Base-by-base conservation (phyloP, 2,797 vertebrate species). In the Bradypodion ventrale region DNA sequence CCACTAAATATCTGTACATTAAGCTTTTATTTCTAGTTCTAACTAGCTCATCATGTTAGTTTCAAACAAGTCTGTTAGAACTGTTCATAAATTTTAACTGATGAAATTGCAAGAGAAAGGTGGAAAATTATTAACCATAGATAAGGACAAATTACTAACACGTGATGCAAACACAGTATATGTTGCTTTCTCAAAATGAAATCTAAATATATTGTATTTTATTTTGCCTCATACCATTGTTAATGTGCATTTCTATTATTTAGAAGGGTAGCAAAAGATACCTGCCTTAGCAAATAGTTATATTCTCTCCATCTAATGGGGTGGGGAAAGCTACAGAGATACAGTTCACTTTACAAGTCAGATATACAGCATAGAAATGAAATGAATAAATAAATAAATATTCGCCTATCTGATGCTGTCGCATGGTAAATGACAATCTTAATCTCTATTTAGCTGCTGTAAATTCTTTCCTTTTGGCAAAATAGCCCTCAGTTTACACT, bases 381-480 rank as follows among this genome's bases (percentile, higher is more conserved):
- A n/a, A n/a, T n/a, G n/a, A n/a, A n/a, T n/a, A n/a, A n/a, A n/a
- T n/a, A n/a, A n/a, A n/a, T n/a, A n/a, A n/a, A n/a, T n/a, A n/a
- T 56, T 27, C 13, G 70, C 27, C 70, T 60, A 16, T 32, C 37
- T 42, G 59, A 75, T 56, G 49, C 44, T 65, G 35, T 15, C 32
- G 68, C 35, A 70, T 81, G 40, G 52, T 70, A 35, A 83, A 77
- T 68, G 44, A 7, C 9, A 4, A 40, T 78, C 42, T 70, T 15
- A 25, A 78, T 23, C 32, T 10, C 46, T 19, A 73, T 74, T 27
- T 42, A 49, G 4, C 1, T 7, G 19, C 6, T 74, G 23, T 37
- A 49, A 3, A 68, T 89, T 91, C 87, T 68, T 56, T 83, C 91
- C 78, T 44, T 94, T 77, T 46, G 0, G 65, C n/a, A n/a, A 65